Evolutionary conservation across 2,113 vertebrate genomes (phyloP), one percentile per base, ranked within the genome.

Genomic region (Cololabis saira): DNA sequence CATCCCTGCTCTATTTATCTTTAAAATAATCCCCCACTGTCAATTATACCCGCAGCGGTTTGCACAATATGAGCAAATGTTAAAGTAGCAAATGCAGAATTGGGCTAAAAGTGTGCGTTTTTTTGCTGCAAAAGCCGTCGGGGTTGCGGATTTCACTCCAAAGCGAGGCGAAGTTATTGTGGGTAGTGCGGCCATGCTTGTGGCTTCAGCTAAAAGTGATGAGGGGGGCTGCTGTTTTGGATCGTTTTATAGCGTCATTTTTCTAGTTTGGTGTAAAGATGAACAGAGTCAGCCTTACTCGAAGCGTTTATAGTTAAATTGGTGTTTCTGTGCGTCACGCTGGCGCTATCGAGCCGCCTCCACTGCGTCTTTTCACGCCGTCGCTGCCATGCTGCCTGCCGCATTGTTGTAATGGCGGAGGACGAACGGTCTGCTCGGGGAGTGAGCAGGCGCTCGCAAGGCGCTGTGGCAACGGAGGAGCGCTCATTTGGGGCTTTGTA

Each of bases 371-470:
- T 90, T 87, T 85, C 73, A 51, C 48, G 81, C 81, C 80, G 84
- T 80, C 69, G 76, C 85, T 88, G 91, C 91, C 91, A 91, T 89
- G 93, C 93, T 93, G 91, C 92, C 92, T 93, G 91, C 92, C 93
- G 91, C 92, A 93, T 92, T 92, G 91, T 89, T 92, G 89, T 92
- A 93, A 94, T 94, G 93, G 93, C 93, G 93, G 92, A 92, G 84
- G 79, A 85, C 76, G 76, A 83, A 27, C 60, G 78, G 80, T 78
- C 67, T 81, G 84, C 61, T 70, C 52, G 62, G 24, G 24, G 3
- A 78, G 55, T 71, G 10, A 40, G 19, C 67, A 71, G 75, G 47
- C 18, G 47, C 30, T 27, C n/a, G 59, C 48, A 14, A 24, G 33
- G 7, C 14, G 2, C 16, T 15, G 47, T 12, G 37, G 0, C 0